Percentiles rank a stretch among this genome's conserved stretches.
Evolutionary conservation across 35 echinoderm and acorn worm genomes (phyloP).

Genomic region (Hemicentrotus pulcherrimus): DNA sequence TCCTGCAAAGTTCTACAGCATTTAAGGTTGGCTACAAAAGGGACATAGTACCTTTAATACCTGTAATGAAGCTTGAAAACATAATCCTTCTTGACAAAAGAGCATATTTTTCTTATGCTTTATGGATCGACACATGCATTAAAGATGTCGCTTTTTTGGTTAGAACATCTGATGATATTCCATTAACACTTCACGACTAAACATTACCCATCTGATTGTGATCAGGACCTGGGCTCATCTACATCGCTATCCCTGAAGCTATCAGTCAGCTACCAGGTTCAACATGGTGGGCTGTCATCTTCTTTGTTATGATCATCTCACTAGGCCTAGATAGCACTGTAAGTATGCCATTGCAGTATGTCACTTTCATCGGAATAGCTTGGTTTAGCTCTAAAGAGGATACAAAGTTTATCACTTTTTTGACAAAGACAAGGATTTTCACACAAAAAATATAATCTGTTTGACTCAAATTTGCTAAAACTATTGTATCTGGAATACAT

Average conservation of each 20-base stretch:
- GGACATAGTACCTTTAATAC: too few species aligned
- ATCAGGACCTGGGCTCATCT: slow-evolving; percentile 77
- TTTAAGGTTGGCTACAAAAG: too few species aligned
- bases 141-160: too few species aligned
- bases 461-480: too few species aligned
- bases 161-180: neutral
- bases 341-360: slow-evolving; percentile 33
- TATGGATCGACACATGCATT: too few species aligned
- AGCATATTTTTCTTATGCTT: too few species aligned
- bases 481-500: too few species aligned
- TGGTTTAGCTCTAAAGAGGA: neutral
- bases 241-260: slow-evolving; percentile 81
- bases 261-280: slow-evolving; percentile 70
- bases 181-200: neutral
- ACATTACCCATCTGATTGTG: neutral
- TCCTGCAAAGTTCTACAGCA: too few species aligned
- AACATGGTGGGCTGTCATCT: slow-evolving; percentile 67
- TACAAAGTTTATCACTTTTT: neutral
- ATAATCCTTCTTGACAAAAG: too few species aligned
- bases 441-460: neutral
- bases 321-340: slow-evolving; percentile 91
- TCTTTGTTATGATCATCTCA: slow-evolving; percentile 87
- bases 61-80: too few species aligned
- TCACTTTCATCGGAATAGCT: neutral
- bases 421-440: neutral